Percentiles rank a stretch among this genome's conserved stretches.
Evolutionary conservation across 1,140 invertebrate genomes (phyloP).

Genomic region (Apis cerana): DNA sequence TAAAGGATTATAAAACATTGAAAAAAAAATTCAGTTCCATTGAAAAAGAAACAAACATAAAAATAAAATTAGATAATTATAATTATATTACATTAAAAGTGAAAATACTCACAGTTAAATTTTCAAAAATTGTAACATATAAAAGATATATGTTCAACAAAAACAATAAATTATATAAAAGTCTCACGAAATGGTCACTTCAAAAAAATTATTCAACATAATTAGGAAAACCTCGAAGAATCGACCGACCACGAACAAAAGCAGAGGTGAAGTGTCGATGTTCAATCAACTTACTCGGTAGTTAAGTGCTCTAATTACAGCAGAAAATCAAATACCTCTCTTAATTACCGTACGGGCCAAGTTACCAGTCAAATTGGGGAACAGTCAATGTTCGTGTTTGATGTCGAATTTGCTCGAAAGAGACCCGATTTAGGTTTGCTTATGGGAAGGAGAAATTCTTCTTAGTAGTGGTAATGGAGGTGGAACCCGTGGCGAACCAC

Average conservation of each 20-base stretch:
- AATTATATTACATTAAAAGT: too few relatives aligned
- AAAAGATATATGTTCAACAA: too few relatives aligned
- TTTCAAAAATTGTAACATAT: too few relatives aligned
- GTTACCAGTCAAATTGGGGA: neutral
- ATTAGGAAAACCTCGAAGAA: neutral
- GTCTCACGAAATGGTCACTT: neutral
- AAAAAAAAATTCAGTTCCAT: too few relatives aligned
- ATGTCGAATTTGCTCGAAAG: constrained; percentile 3
- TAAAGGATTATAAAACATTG: too few relatives aligned
- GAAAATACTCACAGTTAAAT: too few relatives aligned
- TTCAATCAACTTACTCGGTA: neutral
- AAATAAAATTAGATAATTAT: too few relatives aligned
- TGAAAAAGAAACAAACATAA: too few relatives aligned
- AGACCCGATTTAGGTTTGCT: neutral
- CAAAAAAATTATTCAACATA: neutral
- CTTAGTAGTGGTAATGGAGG: neutral
- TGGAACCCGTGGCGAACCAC: neutral
- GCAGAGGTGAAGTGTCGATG: neutral
- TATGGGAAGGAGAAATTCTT: neutral
- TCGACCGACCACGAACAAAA: neutral
- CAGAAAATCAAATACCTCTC: constrained; percentile 8
- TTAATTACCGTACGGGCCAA: neutral
- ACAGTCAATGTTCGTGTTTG: neutral
- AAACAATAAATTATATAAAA: too few relatives aligned
- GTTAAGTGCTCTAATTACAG: constrained; percentile 11